Evolutionary conservation across 2,888 invertebrate genomes (phyloP).

Genomic region (Galerucella calmariensis): DNA sequence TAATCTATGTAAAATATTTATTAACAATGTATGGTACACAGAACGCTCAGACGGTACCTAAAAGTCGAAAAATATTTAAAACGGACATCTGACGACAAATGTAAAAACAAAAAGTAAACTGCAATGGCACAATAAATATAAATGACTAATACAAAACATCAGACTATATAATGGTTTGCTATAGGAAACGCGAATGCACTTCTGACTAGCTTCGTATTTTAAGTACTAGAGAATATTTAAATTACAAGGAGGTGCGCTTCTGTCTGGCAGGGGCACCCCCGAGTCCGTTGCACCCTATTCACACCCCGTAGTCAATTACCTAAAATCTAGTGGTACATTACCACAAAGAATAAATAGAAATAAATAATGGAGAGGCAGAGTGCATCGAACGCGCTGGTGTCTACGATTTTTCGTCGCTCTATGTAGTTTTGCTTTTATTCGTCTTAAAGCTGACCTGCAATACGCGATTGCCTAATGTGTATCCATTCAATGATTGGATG

Average conservation of each 20-base stretch:
- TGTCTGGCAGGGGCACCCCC: slow-evolving; percentile 49
- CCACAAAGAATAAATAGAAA: slow-evolving; percentile 47
- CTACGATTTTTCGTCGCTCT: slow-evolving; percentile 62
- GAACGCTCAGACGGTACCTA: slow-evolving; percentile 12
- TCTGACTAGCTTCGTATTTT: slow-evolving; percentile 66
- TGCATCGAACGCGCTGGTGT: slow-evolving; percentile 52
- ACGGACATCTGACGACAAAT: slow-evolving; percentile 32
- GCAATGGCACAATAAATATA: slow-evolving; percentile 60
- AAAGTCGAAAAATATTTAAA: slow-evolving; percentile 34
- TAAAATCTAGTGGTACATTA: slow-evolving; percentile 41
- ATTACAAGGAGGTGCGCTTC: slow-evolving; percentile 53
- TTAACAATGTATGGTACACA: slow-evolving; percentile 15
- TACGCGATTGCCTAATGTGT: slow-evolving; percentile 93
- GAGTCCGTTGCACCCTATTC: slow-evolving; percentile 47
- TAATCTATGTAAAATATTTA: slow-evolving; percentile 16
- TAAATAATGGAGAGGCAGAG: slow-evolving; percentile 46
- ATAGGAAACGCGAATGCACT: slow-evolving; percentile 65
- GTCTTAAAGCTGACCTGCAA: slow-evolving; percentile 98
- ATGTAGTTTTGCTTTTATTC: slow-evolving; percentile 82
- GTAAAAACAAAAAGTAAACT: slow-evolving; percentile 43
- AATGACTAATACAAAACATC: slow-evolving; percentile 56
- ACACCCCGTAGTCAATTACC: slow-evolving; percentile 47
- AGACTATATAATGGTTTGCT: slow-evolving; percentile 60
- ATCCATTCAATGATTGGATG: slow-evolving; percentile 95
- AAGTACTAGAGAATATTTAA: slow-evolving; percentile 60